Conservation (phyloP, 2,888 invertebrate species). For the Nomada lathburiana region DNA sequence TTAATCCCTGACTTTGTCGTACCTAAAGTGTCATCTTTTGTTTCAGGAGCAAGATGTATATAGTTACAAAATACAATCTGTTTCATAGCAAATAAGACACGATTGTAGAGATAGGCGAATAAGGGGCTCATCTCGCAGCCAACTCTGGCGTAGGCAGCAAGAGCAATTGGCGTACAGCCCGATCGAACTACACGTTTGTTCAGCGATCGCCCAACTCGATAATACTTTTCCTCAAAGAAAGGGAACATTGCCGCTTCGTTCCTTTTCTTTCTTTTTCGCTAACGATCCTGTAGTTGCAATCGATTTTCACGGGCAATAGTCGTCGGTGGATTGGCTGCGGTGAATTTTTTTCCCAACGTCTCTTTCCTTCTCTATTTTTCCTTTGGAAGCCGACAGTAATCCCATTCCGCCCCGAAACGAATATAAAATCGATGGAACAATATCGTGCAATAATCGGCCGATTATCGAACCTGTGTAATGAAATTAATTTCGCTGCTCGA, state of each 20-base stretch:
- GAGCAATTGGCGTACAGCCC: slow-evolving; percentile 65
- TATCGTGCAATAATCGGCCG: slow-evolving; percentile 15
- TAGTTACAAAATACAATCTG: too few relatives aligned
- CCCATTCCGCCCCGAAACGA: slow-evolving; percentile 22
- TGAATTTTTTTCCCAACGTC: slow-evolving; percentile 29
- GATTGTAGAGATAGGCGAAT: too few relatives aligned
- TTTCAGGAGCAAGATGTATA: too few relatives aligned
- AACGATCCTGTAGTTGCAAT: slow-evolving; percentile 27
- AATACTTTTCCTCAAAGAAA: slow-evolving; percentile 39
- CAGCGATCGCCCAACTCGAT: slow-evolving; percentile 58
- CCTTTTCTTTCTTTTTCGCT: slow-evolving; percentile 21
- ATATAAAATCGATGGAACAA: slow-evolving; percentile 18
- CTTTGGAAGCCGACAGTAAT: background rate
- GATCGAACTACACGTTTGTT: slow-evolving; percentile 63
- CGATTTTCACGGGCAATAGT: slow-evolving; percentile 26
- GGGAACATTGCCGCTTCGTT: background rate
- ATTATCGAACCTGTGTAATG: slow-evolving; percentile 34
- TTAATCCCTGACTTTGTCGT: too few relatives aligned
- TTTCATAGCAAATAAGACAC: too few relatives aligned
- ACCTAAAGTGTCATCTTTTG: too few relatives aligned
- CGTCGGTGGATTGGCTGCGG: slow-evolving; percentile 31
- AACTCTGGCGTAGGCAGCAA: slow-evolving; percentile 49
- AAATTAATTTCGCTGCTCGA: slow-evolving; percentile 25
- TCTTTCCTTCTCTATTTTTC: slow-evolving; percentile 1
- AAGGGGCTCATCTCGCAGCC: slow-evolving; percentile 25